Evolutionary conservation across 2,113 vertebrate species (phyloP), one percentile per base, ranked within the genome.

Genomic region (Sorex araneus): DNA sequence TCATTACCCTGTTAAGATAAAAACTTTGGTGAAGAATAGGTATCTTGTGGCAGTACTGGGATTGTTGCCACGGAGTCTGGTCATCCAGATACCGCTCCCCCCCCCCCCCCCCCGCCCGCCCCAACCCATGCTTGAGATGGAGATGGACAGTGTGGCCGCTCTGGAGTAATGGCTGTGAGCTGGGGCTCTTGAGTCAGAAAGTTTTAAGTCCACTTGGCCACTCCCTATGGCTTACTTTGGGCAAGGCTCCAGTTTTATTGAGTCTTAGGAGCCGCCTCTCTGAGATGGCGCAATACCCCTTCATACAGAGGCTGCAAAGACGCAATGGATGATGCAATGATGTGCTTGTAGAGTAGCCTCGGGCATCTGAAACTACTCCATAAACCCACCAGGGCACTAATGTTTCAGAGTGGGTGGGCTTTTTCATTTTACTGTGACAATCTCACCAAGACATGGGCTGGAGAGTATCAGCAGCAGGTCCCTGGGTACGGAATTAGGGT

Each of bases 31-130:
- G 30, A 89, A 84, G 84, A 69, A 67, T 69, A 60, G 9, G 78
- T 43, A 64, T 30, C 3, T 47, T 23, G 47, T 28, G 90, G 34
- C 66, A 66, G 12, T 23, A 6, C n/a, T 0, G 66, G 76, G 78
- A 11, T 67, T 5, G 0, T 36, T n/a, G n/a, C 43, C 36, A 12
- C 0, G 8, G 0, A 6, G 32, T 23, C 19, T 28, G 12, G 87
- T 32, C 0, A 0, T 28, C 60, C 32, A 66, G 28, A 32, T 6
- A 0, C n/a, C n/a, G n/a, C n/a, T 40, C 40, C 7, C 4, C 40
- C 40, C 40, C 40, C 40, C 40, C 40, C 40, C 40, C 40, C 7
- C 0, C 23, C 57, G n/a, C n/a, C n/a, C n/a, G n/a, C n/a, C n/a
- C n/a, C n/a, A n/a, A n/a, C 21, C 57, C 57, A 19, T 60, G 57